phyloP scores from a whole-genome alignment of 2,797 vertebrate genomes.

The Hippocampus kuda region DNA sequence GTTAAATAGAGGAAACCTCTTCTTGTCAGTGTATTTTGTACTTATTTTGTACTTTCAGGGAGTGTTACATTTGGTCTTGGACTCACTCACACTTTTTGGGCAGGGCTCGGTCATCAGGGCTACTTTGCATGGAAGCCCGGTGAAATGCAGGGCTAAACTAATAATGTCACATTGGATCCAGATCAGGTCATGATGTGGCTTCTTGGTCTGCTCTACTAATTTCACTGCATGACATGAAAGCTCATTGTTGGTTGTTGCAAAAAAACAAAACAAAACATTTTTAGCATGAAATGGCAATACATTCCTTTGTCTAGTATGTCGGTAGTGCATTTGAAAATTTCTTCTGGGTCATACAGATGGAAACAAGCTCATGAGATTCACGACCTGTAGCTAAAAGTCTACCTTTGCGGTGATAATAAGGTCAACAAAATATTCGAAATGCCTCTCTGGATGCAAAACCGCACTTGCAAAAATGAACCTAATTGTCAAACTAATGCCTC shows the following conservation, averaged over 20 bases:
- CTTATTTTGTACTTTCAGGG: conserved; percentile 22
- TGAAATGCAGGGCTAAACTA: conserved; percentile 3
- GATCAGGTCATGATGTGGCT: conserved; percentile 15
- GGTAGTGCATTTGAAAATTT: background rate
- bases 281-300: conserved; percentile 4
- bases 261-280: background rate
- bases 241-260: conserved; percentile 12
- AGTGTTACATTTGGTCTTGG: conserved; percentile 10
- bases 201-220: conserved; percentile 20
- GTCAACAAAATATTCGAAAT: background rate
- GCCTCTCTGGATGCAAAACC: background rate
- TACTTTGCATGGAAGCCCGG: conserved; percentile 18
- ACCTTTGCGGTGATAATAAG: background rate
- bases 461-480: background rate
- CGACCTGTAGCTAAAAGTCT: background rate
- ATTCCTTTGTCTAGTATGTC: background rate
- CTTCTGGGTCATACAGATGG: background rate
- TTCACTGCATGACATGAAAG: conserved; percentile 19
- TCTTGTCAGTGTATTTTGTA: conserved; percentile 27
- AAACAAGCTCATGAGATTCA: background rate
- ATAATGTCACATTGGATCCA: conserved; percentile 7
- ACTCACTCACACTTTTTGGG: conserved; percentile 14
- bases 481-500: background rate
- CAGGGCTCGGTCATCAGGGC: conserved; percentile 27
- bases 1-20: conserved; percentile 17